Percentiles rank a stretch among this genome's conserved stretches.
phyloP scores from a whole-genome alignment of 2,888 invertebrate genomes.

The Volucella inanis region DNA sequence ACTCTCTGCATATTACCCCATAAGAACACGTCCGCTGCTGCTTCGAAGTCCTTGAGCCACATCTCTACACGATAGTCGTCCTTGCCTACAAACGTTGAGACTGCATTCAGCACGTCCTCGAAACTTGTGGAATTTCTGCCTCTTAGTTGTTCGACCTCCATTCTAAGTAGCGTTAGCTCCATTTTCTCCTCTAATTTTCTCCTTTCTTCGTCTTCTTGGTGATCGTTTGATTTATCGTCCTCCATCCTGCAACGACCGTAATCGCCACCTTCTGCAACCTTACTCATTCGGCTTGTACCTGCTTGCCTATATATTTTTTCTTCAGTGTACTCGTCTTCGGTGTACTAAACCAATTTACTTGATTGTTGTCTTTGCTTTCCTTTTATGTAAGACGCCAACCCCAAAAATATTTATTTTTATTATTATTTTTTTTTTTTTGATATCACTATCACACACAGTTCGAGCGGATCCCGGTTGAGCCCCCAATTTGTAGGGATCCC shows the following conservation, averaged over 20 bases:
- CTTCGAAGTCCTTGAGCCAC: too few relatives aligned
- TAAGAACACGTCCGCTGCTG: too few relatives aligned
- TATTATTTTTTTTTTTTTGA: not conserved
- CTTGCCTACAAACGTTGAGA: not conserved
- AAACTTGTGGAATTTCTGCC: not conserved
- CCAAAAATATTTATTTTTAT: too few relatives aligned
- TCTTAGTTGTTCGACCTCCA: not conserved
- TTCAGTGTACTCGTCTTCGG: too few relatives aligned
- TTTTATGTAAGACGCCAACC: too few relatives aligned
- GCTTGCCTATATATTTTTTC: not conserved
- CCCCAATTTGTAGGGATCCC: too few relatives aligned
- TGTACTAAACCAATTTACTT: too few relatives aligned
- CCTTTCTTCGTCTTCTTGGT: not conserved
- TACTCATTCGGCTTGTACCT: not conserved
- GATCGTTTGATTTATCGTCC: not conserved
- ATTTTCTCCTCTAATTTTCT: not conserved
- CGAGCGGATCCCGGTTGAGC: too few relatives aligned
- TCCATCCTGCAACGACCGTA: not conserved
- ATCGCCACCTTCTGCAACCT: not conserved
- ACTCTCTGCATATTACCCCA: not conserved
- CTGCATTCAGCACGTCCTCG: not conserved
- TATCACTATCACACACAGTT: too few relatives aligned
- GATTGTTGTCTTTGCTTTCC: too few relatives aligned
- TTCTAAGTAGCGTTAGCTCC: not conserved
- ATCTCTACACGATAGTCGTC: slow-evolving; percentile 3